phyloP scores from a whole-genome alignment of 2,797 vertebrate species.

The Coreius guichenoti region DNA sequence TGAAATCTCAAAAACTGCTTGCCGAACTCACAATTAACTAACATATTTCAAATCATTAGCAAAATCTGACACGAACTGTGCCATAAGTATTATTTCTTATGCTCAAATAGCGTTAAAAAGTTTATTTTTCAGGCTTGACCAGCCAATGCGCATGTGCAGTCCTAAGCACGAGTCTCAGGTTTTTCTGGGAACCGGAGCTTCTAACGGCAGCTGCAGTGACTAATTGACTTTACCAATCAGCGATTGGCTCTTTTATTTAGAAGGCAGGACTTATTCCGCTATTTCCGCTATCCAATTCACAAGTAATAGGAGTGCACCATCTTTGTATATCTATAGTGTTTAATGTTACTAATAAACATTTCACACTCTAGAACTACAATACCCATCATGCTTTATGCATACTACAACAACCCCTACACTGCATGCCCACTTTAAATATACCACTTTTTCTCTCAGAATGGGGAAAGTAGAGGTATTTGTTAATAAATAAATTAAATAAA shows the following conservation, averaged over 20 bases:
- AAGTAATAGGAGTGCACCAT: neutral
- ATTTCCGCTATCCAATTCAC: neutral
- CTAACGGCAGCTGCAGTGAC: neutral
- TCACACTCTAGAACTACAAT: slow-evolving; percentile 7
- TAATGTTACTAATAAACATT: neutral
- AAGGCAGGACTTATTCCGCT: neutral
- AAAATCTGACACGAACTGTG: neutral
- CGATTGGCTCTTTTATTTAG: neutral
- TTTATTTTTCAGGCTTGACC: neutral
- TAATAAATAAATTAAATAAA: neutral
- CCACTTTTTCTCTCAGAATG: neutral
- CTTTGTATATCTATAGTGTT: neutral
- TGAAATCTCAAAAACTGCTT: neutral
- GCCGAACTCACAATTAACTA: neutral
- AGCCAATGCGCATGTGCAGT: neutral
- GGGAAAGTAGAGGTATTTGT: neutral
- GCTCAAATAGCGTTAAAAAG: neutral
- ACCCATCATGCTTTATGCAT: neutral
- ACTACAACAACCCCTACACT: neutral
- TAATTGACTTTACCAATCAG: neutral
- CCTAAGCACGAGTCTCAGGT: neutral
- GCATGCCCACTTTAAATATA: neutral
- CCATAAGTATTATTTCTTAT: neutral
- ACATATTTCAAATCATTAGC: neutral
- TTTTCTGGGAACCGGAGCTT: neutral